Evolutionary conservation across 2,888 invertebrate genomes (phyloP).

Genomic region (Erebia ligea): DNA sequence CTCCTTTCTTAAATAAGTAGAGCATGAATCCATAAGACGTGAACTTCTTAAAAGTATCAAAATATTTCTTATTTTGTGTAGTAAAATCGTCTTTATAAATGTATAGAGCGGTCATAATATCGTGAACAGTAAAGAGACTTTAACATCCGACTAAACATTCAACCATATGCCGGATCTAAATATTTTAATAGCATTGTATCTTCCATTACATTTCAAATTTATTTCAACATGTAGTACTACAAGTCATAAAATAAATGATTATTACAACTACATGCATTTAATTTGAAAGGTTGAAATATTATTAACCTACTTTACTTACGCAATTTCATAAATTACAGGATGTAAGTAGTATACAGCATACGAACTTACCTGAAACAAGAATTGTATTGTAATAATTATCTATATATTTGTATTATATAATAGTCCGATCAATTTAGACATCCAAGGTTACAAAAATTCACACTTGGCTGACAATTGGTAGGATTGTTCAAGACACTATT

Average conservation of each 20-base stretch:
- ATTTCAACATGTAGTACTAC: neutral
- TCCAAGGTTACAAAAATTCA: too few species aligned
- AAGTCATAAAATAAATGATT: neutral
- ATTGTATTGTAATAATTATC: too few species aligned
- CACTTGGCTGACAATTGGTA: too few species aligned
- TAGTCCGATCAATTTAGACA: too few species aligned
- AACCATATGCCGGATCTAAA: neutral
- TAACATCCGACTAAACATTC: neutral
- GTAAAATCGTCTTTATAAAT: neutral
- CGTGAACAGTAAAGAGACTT: neutral
- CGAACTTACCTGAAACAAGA: slow-evolving; percentile 72
- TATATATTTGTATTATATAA: too few species aligned
- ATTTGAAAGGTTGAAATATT: neutral
- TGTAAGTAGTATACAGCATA: slow-evolving; percentile 43
- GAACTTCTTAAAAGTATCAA: neutral
- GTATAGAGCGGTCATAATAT: neutral
- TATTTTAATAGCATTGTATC: neutral
- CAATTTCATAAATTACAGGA: neutral
- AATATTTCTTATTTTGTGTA: too few species aligned
- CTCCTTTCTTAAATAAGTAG: too few species aligned
- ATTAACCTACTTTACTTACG: neutral
- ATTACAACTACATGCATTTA: neutral
- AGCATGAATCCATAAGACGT: too few species aligned
- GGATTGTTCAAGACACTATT: too few species aligned
- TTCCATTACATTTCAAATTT: neutral